Percentiles rank a stretch among this genome's conserved stretches.
These are phyloP conservation scores for Caracal caracal DNA, from an alignment of 2,113 vertebrate species.

Conservation along the genomic window DNA sequence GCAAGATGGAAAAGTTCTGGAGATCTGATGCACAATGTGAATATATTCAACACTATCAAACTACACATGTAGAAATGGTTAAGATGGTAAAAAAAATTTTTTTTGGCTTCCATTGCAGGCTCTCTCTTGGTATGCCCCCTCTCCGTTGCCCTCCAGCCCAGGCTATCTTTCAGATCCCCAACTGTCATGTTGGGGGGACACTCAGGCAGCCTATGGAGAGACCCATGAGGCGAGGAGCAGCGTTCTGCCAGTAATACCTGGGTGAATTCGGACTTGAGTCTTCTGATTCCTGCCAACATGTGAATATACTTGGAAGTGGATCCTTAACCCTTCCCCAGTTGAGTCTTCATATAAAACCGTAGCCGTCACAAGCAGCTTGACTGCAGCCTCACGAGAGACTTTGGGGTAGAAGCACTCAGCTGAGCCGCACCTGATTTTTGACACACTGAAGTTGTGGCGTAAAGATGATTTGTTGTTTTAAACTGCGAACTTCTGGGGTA, in stretches of 20 bases:
- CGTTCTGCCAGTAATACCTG: neutral
- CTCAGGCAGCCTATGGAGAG: neutral
- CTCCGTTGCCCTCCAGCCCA: neutral
- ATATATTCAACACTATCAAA: neutral
- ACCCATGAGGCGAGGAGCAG: neutral
- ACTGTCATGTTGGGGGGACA: neutral
- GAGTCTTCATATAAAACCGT: neutral
- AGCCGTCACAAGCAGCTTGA: neutral
- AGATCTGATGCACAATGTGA: neutral
- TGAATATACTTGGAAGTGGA: neutral
- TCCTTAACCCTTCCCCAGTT: neutral
- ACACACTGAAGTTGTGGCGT: neutral
- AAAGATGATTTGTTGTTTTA: neutral
- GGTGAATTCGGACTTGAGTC: neutral
- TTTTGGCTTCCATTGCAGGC: neutral
- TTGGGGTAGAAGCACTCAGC: neutral
- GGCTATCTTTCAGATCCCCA: neutral
- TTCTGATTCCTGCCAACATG: neutral
- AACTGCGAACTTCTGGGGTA: neutral
- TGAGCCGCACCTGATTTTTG: neutral
- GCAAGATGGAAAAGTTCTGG: neutral
- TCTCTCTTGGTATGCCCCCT: neutral
- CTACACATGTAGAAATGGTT: neutral
- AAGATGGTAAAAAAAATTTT: neutral
- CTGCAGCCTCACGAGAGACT: neutral